Percentiles rank a stretch among this genome's conserved stretches.
These are phyloP conservation scores for Centrocercus urophasianus DNA, from an alignment of 2,113 vertebrate genomes.

Conservation along the genomic window DNA sequence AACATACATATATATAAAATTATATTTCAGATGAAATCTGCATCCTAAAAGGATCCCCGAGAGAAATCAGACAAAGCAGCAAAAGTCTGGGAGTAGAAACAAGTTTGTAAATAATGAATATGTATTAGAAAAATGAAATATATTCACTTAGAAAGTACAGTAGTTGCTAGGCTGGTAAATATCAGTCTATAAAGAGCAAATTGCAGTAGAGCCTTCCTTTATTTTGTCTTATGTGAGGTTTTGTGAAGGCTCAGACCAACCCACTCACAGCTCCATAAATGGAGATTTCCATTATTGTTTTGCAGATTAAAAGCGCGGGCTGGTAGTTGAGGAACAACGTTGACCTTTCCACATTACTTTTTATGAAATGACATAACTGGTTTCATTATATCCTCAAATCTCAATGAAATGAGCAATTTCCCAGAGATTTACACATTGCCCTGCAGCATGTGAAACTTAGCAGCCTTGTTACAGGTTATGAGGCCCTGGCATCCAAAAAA, in stretches of 20 bases:
- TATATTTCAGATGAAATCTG: constrained; percentile 49
- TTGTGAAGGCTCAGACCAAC: constrained; percentile 4
- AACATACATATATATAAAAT: constrained; percentile 4
- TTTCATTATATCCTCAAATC: background rate
- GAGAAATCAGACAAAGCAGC: constrained; percentile 53
- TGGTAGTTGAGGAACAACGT: background rate
- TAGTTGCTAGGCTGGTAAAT: constrained; percentile 70
- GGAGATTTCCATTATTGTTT: constrained; percentile 41
- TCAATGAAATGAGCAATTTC: background rate
- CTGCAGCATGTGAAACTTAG: background rate
- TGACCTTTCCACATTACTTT: constrained; percentile 1
- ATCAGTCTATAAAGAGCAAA: constrained; percentile 66
- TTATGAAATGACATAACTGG: background rate
- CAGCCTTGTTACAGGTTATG: background rate
- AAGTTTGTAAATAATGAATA: constrained; percentile 74
- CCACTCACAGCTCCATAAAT: constrained; percentile 1
- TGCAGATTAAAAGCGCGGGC: constrained; percentile 13
- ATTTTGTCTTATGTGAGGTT: constrained; percentile 40
- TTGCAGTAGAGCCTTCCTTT: constrained; percentile 23
- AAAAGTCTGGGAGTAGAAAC: constrained; percentile 64
- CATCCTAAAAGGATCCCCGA: constrained; percentile 42
- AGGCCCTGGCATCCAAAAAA: background rate
- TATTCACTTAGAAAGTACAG: constrained; percentile 62
- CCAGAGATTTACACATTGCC: background rate
- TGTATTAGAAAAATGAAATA: constrained; percentile 64